Base-by-base conservation (phyloP, 2,113 vertebrate species). In the Phalacrocorax carbo region DNA sequence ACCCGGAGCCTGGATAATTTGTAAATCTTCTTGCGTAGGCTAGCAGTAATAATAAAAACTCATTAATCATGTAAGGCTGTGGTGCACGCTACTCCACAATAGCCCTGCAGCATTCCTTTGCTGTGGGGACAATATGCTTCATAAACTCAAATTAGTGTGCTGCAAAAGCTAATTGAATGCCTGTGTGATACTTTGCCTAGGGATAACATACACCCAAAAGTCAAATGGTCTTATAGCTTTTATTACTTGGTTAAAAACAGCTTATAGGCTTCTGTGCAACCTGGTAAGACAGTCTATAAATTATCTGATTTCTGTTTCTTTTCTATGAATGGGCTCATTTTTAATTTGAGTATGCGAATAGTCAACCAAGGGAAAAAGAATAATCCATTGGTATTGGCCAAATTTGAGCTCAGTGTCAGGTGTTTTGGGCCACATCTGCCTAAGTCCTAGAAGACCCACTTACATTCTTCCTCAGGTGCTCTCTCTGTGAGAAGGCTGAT, bases 121-220 rank as follows among this genome's bases (percentile, higher is more conserved):
- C 93, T 97, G 65, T 10, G 26, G 93, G 83, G 71, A 95, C 90
- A 94, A 51, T 85, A 86, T 82, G 88, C 82, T 84, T 95, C 94
- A 96, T 73, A 96, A 97, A 94, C 94, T 87, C 92, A 94, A 96
- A 96, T 96, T 89, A 96, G 86, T 78, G 81, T 86, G 52, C 70
- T 92, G 84, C 83, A 93, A 57, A 92, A 93, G 68, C 70, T 95
- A 78, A 96, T 95, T 95, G 88, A 94, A 92, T 71, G 75, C 66
- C 84, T 34, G 34, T 48, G 58, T 75, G 88, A 85, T 68, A 48
- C 66, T 93, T n/a, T 78, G 88, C 92, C 82, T 79, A 51, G 91
- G 81, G 92, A 86, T 32, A 86, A 55, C 46, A 73, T 30, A 78
- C 70, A 65, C 77, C 42, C 90, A 48, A 21, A 94, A 96, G 86